A percentile compares a stretch with the other conserved stretches of the same genome.
phyloP scores from a whole-genome alignment of 2,888 invertebrate genomes.

The Subacronicta megacephala region DNA sequence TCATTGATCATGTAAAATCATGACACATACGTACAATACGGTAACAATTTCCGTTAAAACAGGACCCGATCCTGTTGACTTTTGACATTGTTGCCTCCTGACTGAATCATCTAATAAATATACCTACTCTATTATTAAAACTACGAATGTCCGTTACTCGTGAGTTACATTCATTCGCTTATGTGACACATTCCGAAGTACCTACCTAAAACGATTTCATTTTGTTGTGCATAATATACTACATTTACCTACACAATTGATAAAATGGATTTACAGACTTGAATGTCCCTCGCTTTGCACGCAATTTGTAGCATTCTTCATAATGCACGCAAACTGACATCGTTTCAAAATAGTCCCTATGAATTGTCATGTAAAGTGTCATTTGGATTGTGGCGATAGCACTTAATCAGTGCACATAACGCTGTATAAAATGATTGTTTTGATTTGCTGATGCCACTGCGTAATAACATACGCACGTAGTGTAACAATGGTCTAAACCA shows the following conservation, averaged over 20 bases:
- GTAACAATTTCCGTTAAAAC: slow-evolving; percentile 75
- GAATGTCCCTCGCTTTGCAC: slow-evolving; percentile 57
- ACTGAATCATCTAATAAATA: slow-evolving; percentile 72
- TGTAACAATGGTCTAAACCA: slow-evolving; percentile 44
- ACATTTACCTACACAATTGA: slow-evolving; percentile 56
- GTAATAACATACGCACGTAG: slow-evolving; percentile 61
- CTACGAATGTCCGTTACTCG: slow-evolving; percentile 66
- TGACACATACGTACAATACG: slow-evolving; percentile 71
- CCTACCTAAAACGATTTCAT: slow-evolving; percentile 62
- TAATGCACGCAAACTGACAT: slow-evolving; percentile 48
- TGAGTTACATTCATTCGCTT: slow-evolving; percentile 60
- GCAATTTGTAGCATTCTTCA: slow-evolving; percentile 63
- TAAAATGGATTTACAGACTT: slow-evolving; percentile 61
- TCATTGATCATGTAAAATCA: slow-evolving; percentile 73
- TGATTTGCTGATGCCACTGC: slow-evolving; percentile 67
- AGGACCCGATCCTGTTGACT: slow-evolving; percentile 65
- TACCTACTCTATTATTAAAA: slow-evolving; percentile 67
- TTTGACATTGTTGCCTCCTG: slow-evolving; percentile 67
- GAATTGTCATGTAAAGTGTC: slow-evolving; percentile 20
- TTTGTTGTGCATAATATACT: slow-evolving; percentile 59
- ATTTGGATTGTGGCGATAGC: slow-evolving; percentile 25
- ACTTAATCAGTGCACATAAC: slow-evolving; percentile 59
- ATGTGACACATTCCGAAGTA: slow-evolving; percentile 42
- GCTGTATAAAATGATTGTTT: slow-evolving; percentile 65
- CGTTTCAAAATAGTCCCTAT: slow-evolving; percentile 45